These are phyloP conservation scores for Perizoma affinitatum DNA, from an alignment of 2,888 invertebrate genomes.

Conservation along the genomic window DNA sequence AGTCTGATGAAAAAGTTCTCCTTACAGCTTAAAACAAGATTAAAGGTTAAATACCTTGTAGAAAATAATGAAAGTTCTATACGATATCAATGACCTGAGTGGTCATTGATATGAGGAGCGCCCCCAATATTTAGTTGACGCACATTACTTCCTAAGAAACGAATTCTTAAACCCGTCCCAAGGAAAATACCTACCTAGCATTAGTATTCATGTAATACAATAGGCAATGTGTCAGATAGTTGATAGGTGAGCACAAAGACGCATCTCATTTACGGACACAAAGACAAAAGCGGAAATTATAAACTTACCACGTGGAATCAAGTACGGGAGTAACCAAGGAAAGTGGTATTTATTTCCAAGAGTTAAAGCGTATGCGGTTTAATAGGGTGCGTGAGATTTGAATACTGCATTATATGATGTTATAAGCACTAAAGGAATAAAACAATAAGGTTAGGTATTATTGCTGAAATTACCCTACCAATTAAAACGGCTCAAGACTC, in stretches of 20 bases:
- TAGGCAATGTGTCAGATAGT: slow-evolving; percentile 58
- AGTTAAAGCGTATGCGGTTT: slow-evolving; percentile 26
- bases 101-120: slow-evolving; percentile 25
- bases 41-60: no score
- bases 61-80: not conserved
- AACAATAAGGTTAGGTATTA: slow-evolving; percentile 46
- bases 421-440: slow-evolving; percentile 49
- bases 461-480: slow-evolving; percentile 40
- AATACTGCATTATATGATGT: slow-evolving; percentile 28
- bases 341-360: slow-evolving; percentile 22
- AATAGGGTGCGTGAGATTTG: slow-evolving; percentile 25
- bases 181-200: slow-evolving; percentile 36
- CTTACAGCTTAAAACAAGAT: no score
- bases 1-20: no score
- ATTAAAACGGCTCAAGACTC: slow-evolving; percentile 38
- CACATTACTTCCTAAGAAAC: slow-evolving; percentile 23
- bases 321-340: slow-evolving; percentile 35
- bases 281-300: slow-evolving; percentile 78
- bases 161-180: slow-evolving; percentile 52
- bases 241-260: slow-evolving; percentile 63
- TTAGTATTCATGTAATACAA: slow-evolving; percentile 49
- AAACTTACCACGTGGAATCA: slow-evolving; percentile 30
- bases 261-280: slow-evolving; percentile 70
- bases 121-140: slow-evolving; percentile 15
- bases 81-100: no score